These are phyloP conservation scores for Tiliacea aurago DNA, from an alignment of 2,888 invertebrate genomes.

Conservation along the genomic window DNA sequence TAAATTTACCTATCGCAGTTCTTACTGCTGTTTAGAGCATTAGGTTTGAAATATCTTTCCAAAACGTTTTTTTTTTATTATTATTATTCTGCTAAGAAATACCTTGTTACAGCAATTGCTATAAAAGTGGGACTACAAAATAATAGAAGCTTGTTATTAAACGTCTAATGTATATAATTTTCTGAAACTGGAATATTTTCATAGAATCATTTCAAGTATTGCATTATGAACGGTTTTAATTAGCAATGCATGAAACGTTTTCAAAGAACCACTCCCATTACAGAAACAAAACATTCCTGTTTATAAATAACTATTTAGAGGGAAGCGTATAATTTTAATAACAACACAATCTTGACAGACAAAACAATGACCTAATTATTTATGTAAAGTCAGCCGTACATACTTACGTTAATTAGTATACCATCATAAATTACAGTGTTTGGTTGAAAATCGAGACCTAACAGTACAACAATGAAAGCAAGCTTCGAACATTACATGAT, in stretches of 20 bases:
- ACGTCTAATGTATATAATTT: too few species aligned
- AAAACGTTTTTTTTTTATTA: too few species aligned
- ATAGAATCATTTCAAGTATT: not conserved
- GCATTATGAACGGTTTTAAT: not conserved
- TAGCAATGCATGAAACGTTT: not conserved
- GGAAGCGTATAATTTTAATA: not conserved
- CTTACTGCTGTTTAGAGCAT: too few species aligned
- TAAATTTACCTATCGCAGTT: not conserved
- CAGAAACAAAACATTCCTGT: not conserved
- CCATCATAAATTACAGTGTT: constrained; percentile 12
- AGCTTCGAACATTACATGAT: constrained; percentile 18
- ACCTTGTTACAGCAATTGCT: not conserved
- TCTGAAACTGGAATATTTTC: not conserved
- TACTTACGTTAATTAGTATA: constrained; percentile 24
- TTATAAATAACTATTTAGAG: not conserved
- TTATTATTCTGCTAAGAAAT: not conserved
- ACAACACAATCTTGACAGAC: not conserved
- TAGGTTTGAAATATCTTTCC: too few species aligned
- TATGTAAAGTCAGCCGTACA: too few species aligned
- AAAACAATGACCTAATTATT: constrained; percentile 8
- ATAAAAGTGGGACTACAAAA: not conserved
- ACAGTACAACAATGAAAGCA: constrained; percentile 22
- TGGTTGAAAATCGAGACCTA: constrained; percentile 29
- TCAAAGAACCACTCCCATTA: not conserved
- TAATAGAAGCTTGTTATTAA: not conserved